These are phyloP conservation scores for Aptenodytes forsteri DNA, from an alignment of 2,113 vertebrate species.

Conservation along the genomic window DNA sequence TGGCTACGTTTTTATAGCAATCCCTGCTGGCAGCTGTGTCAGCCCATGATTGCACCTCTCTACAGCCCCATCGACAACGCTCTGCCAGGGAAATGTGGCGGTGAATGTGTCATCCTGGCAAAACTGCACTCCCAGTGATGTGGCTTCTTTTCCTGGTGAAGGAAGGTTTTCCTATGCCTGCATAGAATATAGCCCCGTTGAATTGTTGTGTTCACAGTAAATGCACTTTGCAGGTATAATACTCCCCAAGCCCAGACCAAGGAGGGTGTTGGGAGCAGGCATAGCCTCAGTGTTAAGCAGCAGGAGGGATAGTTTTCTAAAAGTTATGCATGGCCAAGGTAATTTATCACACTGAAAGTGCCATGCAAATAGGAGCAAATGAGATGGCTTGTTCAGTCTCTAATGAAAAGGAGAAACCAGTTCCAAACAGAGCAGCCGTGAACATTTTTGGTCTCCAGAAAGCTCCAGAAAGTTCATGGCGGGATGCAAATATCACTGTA, in stretches of 20 bases:
- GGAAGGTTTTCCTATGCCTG: not conserved
- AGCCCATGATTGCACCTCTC: rapidly evolving
- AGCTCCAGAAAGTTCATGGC: not conserved
- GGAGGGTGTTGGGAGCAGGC: not conserved
- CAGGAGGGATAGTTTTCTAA: not conserved
- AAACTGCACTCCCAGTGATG: not conserved
- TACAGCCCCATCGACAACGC: rapidly evolving
- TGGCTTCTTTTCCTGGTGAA: not conserved
- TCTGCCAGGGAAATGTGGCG: not conserved
- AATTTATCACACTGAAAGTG: not conserved
- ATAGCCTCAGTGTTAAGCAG: rapidly evolving
- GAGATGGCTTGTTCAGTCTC: not conserved
- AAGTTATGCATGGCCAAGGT: not conserved
- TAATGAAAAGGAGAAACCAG: not conserved
- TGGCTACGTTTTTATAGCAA: not conserved
- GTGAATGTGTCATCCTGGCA: not conserved
- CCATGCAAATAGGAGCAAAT: not conserved
- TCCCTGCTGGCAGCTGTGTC: not conserved
- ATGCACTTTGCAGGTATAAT: not conserved
- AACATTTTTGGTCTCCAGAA: not conserved
- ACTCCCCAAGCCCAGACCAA: not conserved
- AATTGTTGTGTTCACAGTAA: not conserved
- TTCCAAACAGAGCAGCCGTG: not conserved
- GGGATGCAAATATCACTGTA: not conserved
- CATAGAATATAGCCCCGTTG: not conserved